Percentiles rank a stretch among this genome's conserved stretches.
These are phyloP conservation scores for Aporophyla nigra DNA, from an alignment of 2,888 invertebrate genomes.

Conservation along the genomic window DNA sequence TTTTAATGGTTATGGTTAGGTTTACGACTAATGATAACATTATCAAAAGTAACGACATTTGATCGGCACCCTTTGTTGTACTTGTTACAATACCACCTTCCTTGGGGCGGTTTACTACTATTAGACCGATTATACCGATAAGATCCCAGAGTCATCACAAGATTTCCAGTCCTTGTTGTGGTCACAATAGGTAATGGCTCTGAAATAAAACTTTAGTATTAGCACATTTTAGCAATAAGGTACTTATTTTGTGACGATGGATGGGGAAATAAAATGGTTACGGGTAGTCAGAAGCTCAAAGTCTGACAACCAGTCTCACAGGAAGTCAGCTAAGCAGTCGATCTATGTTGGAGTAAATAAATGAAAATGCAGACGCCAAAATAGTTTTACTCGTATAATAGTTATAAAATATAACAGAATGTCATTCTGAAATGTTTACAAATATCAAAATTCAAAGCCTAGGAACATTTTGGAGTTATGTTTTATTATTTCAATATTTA, in stretches of 20 bases:
- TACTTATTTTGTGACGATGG: background rate
- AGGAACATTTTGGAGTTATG: slow-evolving; percentile 13
- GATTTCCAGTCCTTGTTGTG: slow-evolving; percentile 31
- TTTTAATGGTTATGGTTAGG: slow-evolving; percentile 55
- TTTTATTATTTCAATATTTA: slow-evolving; percentile 8
- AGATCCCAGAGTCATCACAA: slow-evolving; percentile 19
- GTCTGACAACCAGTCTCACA: too few species aligned
- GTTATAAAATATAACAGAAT: background rate
- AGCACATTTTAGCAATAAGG: background rate
- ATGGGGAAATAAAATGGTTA: background rate
- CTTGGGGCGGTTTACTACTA: background rate
- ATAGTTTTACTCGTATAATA: too few species aligned
- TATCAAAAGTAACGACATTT: slow-evolving; percentile 15
- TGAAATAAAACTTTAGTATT: slow-evolving; percentile 1
- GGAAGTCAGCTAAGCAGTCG: background rate
- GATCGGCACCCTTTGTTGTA: slow-evolving; percentile 19
- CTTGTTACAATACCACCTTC: slow-evolving; percentile 20
- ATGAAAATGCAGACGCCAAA: background rate
- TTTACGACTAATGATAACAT: slow-evolving; percentile 10
- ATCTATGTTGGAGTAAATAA: background rate
- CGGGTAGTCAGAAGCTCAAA: background rate
- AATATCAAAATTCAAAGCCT: too few species aligned
- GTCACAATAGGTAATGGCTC: slow-evolving; percentile 1
- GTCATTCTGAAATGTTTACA: too few species aligned
- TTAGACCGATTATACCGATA: slow-evolving; percentile 30